A percentile compares a stretch with the other conserved stretches of the same genome.
Conservation (phyloP, 2,113 vertebrate genomes). For the Jaculus jaculus region DNA sequence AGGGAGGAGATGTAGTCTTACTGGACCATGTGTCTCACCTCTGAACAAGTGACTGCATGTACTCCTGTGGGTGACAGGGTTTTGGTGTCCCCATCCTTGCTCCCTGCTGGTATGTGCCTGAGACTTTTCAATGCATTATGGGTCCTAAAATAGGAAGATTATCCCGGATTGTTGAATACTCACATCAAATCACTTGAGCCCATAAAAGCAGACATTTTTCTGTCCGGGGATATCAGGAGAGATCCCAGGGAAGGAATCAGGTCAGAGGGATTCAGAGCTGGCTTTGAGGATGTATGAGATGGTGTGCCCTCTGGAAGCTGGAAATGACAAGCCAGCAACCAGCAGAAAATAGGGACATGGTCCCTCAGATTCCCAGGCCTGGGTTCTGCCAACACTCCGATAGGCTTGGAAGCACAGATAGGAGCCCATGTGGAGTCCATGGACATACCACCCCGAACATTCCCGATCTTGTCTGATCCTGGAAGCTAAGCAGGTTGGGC, state of each 20-base stretch:
- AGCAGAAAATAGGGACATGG: not conserved
- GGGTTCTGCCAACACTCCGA: not conserved
- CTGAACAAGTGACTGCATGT: not conserved
- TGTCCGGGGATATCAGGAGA: not conserved
- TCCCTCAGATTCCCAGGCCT: not conserved
- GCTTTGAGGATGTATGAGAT: not conserved
- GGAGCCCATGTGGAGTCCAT: no score
- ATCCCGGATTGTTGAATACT: constrained; percentile 5
- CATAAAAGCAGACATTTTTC: constrained; percentile 41
- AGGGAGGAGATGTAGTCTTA: not conserved
- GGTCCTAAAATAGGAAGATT: constrained; percentile 6
- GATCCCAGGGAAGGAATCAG: not conserved
- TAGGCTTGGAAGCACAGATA: not conserved
- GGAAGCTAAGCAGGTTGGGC: no score
- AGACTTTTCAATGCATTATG: not conserved
- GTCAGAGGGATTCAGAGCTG: not conserved
- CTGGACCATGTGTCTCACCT: rapidly evolving
- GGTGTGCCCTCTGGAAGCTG: not conserved
- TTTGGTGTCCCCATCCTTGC: not conserved
- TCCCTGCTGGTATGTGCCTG: not conserved
- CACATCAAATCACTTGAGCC: constrained; percentile 23
- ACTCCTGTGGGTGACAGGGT: not conserved
- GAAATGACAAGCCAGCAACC: not conserved
- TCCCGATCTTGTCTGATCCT: no score
- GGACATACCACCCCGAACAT: no score